Base-by-base conservation (phyloP, 2,888 invertebrate genomes). In the Oligia fasciuncula region DNA sequence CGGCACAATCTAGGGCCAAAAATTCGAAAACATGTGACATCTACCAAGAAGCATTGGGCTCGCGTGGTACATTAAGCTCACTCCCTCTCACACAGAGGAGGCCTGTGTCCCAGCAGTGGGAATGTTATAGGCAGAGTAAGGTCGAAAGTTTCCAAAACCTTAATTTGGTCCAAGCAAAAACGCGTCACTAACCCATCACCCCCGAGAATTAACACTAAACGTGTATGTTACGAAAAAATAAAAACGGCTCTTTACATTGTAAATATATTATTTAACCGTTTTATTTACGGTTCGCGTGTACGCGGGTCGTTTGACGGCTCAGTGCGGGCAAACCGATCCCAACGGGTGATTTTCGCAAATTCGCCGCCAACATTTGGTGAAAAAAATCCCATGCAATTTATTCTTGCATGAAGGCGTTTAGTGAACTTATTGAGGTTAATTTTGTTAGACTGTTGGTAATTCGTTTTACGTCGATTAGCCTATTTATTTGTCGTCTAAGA, bases 271-370 rank as follows among this genome's bases (percentile, higher is more conserved):
- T 81, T 78, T 62, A 80, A 73, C 77, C 65, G 69, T 83, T 83
- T 85, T 89, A 89, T 88, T 86, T 72, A 80, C 77, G 73, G 60
- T 88, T 89, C 85, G 89, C 89, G 87, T 89, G 89, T 57, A 49
- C 43, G 62, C 54, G 35, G 72, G 73, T 79, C 87, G 71, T 87
- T 87, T 76, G 72, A 74, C 66, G 49, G 70, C 69, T 57, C 60
- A n/a, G 76, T 67, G 77, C 63, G 79, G 82, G 84, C 65, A 6
- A 70, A 84, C 81, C 77, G 76, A 85, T 83, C 79, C 81, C 76
- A 76, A 74, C 62, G 73, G 78, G 79, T 70, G 74, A 83, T 87
- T 85, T 84, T 77, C 62, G 73, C 84, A 81, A 88, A 87, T 74
- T 79, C 69, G 9, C 74, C 66, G 77, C 57, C 70, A 65, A n/a